phyloP scores from a whole-genome alignment of 1,140 invertebrate species.

The Rhyzopertha dominica region DNA sequence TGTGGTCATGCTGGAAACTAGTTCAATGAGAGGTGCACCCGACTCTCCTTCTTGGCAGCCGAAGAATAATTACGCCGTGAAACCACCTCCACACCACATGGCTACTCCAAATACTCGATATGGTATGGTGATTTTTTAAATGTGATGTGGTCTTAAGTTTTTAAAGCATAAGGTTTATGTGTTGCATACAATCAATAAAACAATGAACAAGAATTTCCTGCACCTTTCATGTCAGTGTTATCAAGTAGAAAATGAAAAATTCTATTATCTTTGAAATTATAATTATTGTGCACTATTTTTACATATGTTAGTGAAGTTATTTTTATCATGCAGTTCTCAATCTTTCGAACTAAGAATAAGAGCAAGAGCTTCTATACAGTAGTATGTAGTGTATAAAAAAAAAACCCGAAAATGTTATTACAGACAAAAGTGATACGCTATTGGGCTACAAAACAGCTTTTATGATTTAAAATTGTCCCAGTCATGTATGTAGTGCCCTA shows the following conservation, averaged over 20 bases:
- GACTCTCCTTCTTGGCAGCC: conserved; percentile 46
- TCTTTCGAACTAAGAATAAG: no score
- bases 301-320: no score
- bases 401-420: no score
- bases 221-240: not conserved
- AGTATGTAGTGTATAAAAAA: no score
- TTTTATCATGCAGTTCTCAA: no score
- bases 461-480: no score
- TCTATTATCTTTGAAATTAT: no score
- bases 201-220: not conserved
- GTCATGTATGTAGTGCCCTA: no score
- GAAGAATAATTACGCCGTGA: conserved; percentile 43
- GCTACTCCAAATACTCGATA: conserved; percentile 45
- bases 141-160: not conserved
- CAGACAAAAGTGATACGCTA: no score
- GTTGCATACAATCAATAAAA: not conserved
- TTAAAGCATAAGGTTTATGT: not conserved
- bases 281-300: no score
- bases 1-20: conserved; percentile 50
- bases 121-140: conserved; percentile 35
- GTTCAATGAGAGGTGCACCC: conserved; percentile 45
- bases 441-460: no score
- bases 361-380: no score
- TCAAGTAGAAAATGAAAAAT: conserved; percentile 1
- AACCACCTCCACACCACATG: conserved; percentile 47